phyloP scores from a whole-genome alignment of 2,888 invertebrate species.

The Amphipyra tragopoginis region DNA sequence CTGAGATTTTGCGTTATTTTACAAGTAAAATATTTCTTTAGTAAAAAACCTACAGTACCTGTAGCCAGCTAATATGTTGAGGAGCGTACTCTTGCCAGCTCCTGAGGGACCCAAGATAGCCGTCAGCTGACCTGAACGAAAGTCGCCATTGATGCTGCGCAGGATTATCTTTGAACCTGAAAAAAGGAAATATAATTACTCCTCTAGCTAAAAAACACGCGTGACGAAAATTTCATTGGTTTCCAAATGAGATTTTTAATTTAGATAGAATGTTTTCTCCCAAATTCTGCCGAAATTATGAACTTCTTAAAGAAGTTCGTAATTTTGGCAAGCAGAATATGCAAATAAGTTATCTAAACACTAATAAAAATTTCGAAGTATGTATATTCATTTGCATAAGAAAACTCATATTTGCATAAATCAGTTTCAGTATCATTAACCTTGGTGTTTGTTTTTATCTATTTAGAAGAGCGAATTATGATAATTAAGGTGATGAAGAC shows the following conservation, averaged over 20 bases:
- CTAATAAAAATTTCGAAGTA: too few species aligned
- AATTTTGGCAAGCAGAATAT: too few species aligned
- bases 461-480: neutral
- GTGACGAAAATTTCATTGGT: too few species aligned
- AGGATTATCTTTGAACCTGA: constrained; percentile 94
- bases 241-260: too few species aligned
- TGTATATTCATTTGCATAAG: too few species aligned
- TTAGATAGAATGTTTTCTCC: too few species aligned
- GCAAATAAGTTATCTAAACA: too few species aligned
- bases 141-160: constrained; percentile 94
- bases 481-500: neutral
- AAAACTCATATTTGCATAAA: too few species aligned
- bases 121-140: constrained; percentile 95
- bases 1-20: too few species aligned
- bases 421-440: neutral
- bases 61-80: constrained; percentile 97
- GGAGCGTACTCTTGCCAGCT: constrained; percentile 96
- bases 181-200: constrained; percentile 61
- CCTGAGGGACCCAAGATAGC: constrained; percentile 98
- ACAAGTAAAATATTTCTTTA: too few species aligned
- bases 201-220: neutral
- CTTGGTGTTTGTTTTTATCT: neutral
- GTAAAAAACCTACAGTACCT: constrained; percentile 90
- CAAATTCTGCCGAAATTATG: too few species aligned
- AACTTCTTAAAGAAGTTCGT: too few species aligned